Evolutionary conservation across 2,888 invertebrate species (phyloP).

Genomic region (Orchesella flavescens): DNA sequence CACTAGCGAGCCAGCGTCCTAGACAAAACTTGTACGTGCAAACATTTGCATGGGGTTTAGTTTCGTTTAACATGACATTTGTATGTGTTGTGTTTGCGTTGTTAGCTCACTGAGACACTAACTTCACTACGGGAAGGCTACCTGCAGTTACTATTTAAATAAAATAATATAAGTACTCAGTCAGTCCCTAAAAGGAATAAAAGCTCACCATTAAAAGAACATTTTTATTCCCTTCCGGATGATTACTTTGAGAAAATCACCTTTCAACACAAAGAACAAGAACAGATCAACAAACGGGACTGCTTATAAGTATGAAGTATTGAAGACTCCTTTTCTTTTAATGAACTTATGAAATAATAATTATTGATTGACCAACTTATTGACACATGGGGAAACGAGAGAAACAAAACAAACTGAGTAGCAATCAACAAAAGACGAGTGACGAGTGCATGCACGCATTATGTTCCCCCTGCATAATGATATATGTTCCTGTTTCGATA

Average conservation of each 20-base stretch:
- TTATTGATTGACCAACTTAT: slow-evolving; percentile 27
- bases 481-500: slow-evolving; percentile 34
- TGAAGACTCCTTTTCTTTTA: background rate
- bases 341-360: slow-evolving; percentile 15
- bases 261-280: background rate
- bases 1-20: background rate
- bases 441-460: too few species aligned
- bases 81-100: too few species aligned
- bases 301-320: background rate
- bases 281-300: slow-evolving; percentile 8
- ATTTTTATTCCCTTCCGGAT: slow-evolving; percentile 21
- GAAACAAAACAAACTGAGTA: too few species aligned
- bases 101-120: slow-evolving; percentile 1
- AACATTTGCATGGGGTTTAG: slow-evolving; percentile 22
- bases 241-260: slow-evolving; percentile 1
- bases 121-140: background rate
- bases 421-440: too few species aligned
- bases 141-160: slow-evolving; percentile 2
- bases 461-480: background rate
- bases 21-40: slow-evolving; percentile 3
- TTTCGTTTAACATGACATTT: background rate
- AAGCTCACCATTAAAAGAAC: background rate
- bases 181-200: background rate
- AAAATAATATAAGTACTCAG: background rate
- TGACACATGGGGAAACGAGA: background rate